Base-by-base conservation (phyloP, 2,113 vertebrate species). In the Sorex araneus region DNA sequence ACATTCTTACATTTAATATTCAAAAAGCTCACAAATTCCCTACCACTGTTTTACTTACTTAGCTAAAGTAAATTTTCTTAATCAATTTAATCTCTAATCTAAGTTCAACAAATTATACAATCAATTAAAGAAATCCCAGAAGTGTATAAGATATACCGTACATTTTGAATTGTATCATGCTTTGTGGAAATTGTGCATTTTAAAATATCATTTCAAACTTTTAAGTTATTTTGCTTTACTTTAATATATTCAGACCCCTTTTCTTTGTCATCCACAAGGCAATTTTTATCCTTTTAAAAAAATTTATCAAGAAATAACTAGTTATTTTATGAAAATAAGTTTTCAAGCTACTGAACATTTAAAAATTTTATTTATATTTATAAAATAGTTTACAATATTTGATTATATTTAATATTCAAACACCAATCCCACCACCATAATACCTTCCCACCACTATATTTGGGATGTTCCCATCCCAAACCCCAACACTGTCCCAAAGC, bases 1-100 rank as follows among this genome's bases (percentile, higher is more conserved):
- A 71, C 27, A 40, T 47, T 30, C 90, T 64, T 76, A 92, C 57
- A 45, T 9, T 27, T 45, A 47, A 57, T 77, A 73, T 54, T 81
- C 78, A 89, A 74, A 73, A 40, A 84, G 45, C 10, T 79, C 8
- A 57, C 13, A 76, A 3, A 63, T 19, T 23, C 40, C 40, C 91
- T 89, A 57, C 40, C 12, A 74, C n/a, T 57, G 11, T 76, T 18
- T 75, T 36, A 74, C 90, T 87, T 84, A 89, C 73, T 77, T 73
- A 88, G 67, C 45, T 87, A 93, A 95, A 87, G 66, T 75, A 19
- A 84, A 73, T 79, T 96, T 94, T 89, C 63, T 83, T 69, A 86
- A 92, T 90, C n/a, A 21, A 28, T 67, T 82, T 83, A 43, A 89
- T 28, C 32, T 76, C 63, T 57, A 80, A 45, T 28, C 66, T 86